Base-by-base conservation (phyloP, 2,888 invertebrate species). In the Lutraria lutraria region DNA sequence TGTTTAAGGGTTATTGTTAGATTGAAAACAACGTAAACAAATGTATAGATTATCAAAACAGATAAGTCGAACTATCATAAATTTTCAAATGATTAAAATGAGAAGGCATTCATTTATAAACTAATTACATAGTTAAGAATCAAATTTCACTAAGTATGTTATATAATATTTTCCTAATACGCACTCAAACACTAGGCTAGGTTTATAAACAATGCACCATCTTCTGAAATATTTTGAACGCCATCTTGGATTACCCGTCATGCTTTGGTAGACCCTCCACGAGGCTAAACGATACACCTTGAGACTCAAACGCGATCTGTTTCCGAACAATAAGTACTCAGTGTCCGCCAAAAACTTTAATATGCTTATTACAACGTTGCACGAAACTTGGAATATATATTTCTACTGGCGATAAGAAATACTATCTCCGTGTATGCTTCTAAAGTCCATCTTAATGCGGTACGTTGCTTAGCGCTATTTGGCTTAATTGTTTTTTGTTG, bases 191-290 rank as follows among this genome's bases (percentile, higher is more conserved):
- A 87, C 81, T 80, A 21, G 31, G 86, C 53, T 72, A 81, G 31
- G 89, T 83, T 80, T 68, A 72, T 31, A 85, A 83, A 92, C 91
- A 91, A 91, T 89, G 88, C 87, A 88, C 85, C 92, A 92, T 90
- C 92, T 92, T 92, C 92, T 88, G 88, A 90, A 90, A 79, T 84
- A 92, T 90, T 87, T 72, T 90, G 90, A 84, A 79, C 89, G 87
- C 86, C 87, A 88, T 90, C 88, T 90, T 92, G 90, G 60, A 89
- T 88, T 92, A 90, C 92, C 90, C 90, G 92, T 88, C 88, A 92
- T 83, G 89, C 89, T 90, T 92, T 89, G 80, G 80, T 89, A 90
- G 90, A 92, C 92, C 92, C 87, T 89, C 90, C 92, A 87, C 90
- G 88, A 72, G 86, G 88, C 52, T 79, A 91, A 85, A 84, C 87